Conservation (phyloP, 2,113 vertebrate species). For the Neolamprologus fasciatus region DNA sequence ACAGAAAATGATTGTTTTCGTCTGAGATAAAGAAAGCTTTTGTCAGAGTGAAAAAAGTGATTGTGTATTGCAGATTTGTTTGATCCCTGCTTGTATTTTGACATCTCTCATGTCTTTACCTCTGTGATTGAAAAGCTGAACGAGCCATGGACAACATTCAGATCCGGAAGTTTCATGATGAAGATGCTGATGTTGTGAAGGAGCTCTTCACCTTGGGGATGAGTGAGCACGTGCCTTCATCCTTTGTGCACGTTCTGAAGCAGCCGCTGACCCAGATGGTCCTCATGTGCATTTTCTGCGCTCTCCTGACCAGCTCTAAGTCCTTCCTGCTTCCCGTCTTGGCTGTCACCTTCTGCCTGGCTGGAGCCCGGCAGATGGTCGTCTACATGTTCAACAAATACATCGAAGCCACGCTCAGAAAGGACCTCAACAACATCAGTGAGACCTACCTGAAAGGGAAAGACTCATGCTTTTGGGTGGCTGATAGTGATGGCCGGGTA, state of each 20-base stretch:
- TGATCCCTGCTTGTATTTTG: neutral
- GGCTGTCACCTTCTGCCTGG: constrained; percentile 64
- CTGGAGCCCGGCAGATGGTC: constrained; percentile 52
- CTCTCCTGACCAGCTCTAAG: constrained; percentile 62
- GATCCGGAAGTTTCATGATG: constrained; percentile 62
- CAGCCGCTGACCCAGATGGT: constrained; percentile 68
- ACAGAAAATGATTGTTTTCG: neutral
- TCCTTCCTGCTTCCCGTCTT: constrained; percentile 68
- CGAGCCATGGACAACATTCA: constrained; percentile 55
- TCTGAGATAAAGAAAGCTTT: neutral
- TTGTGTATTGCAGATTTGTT: neutral
- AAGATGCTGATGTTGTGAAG: constrained; percentile 59
- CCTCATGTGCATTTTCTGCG: constrained; percentile 60
- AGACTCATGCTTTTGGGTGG: constrained; percentile 76
- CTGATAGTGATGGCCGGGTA: constrained; percentile 60
- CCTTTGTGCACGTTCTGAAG: constrained; percentile 68
- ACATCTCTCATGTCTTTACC: neutral
- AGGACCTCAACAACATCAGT: constrained; percentile 54
- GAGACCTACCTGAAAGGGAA: constrained; percentile 48
- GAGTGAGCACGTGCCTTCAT: constrained; percentile 69
- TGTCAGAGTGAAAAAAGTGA: neutral
- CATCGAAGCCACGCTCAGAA: constrained; percentile 50
- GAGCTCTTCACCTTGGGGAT: constrained; percentile 69
- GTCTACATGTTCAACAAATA: constrained; percentile 50
- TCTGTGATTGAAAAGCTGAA: neutral